Conservation (phyloP, 1,140 invertebrate genomes). For the Caenorhabditis elegans region WBcel235 BX284606.5:17056001-17056500, state of each 20-base stretch:
- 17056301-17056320: no score
- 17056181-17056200: neutral
- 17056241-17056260: neutral
- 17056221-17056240: neutral
- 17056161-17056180: neutral
- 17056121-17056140: constrained; percentile 11
- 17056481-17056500: neutral
- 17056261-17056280: no score
- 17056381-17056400: no score
- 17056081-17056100: neutral
- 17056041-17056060: neutral
- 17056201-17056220: neutral
- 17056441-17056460: no score
- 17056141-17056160: constrained; percentile 26
- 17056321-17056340: no score
- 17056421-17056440: no score
- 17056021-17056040: neutral
- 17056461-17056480: neutral
- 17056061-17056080: neutral
- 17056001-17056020: neutral
- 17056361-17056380: no score
- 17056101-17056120: no score
- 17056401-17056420: no score
- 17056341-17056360: no score
- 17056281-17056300: no score